These are phyloP conservation scores for Pitta sordida DNA, from an alignment of 2,113 vertebrate species.

Conservation along the genomic window DNA sequence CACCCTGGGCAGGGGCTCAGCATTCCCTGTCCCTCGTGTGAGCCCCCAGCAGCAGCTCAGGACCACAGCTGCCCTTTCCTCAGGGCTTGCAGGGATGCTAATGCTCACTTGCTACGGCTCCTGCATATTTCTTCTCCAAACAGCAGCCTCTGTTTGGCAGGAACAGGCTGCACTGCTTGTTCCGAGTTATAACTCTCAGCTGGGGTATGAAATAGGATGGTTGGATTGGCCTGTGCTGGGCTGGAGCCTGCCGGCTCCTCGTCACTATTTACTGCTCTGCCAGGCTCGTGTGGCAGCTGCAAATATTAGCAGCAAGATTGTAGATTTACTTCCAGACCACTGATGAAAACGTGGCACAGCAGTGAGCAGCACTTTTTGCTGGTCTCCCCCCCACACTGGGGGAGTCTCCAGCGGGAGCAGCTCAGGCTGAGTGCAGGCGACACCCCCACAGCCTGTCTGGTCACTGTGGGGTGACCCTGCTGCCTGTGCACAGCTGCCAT, in stretches of 20 bases:
- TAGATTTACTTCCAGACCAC: neutral
- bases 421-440: rapidly evolving
- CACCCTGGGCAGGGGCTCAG: neutral
- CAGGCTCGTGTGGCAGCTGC: slow-evolving; percentile 24
- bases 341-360: neutral
- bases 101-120: neutral
- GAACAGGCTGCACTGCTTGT: slow-evolving; percentile 10
- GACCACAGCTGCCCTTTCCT: neutral
- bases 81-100: neutral
- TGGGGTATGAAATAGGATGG: slow-evolving; percentile 13
- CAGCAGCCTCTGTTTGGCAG: neutral
- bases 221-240: neutral
- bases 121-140: neutral
- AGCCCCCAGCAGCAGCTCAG: neutral
- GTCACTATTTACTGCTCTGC: slow-evolving; percentile 36
- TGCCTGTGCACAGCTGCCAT: neutral
- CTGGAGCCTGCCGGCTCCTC: neutral
- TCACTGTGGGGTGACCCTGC: neutral
- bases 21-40: neutral
- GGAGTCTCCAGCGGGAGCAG: rapidly evolving
- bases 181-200: slow-evolving; percentile 21
- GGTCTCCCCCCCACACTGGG: neutral
- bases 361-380: neutral
- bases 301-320: neutral
- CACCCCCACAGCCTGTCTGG: no score